Conservation (phyloP, 2,888 invertebrate species). For the Plagodis pulveraria region DNA sequence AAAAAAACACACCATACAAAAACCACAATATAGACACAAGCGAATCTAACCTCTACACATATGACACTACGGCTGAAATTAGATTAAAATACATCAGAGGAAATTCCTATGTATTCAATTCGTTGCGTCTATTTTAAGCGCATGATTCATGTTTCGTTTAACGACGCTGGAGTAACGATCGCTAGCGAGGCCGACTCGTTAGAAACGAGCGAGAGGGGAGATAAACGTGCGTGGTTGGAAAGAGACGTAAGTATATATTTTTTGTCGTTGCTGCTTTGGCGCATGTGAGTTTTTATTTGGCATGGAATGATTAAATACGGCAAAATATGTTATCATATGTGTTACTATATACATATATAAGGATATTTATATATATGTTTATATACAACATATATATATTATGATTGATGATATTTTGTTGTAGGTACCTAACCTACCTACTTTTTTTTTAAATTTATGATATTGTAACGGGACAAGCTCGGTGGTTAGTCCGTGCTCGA, state of each 20-base stretch:
- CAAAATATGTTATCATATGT: neutral
- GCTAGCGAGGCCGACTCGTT: conserved; percentile 10
- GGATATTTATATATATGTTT: no score
- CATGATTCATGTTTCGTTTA: conserved; percentile 28
- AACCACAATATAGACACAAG: conserved; percentile 2
- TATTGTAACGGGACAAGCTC: no score
- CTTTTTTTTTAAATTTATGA: no score
- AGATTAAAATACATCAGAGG: conserved; percentile 11
- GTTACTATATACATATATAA: no score
- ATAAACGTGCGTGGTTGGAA: conserved; percentile 4
- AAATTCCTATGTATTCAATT: conserved; percentile 9
- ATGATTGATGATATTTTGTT: no score
- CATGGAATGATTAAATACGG: neutral
- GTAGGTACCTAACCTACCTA: no score
- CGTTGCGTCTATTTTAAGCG: conserved; percentile 23
- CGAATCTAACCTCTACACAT: conserved; percentile 7
- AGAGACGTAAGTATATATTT: neutral
- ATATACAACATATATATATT: no score
- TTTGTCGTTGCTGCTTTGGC: no score
- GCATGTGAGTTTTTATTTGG: no score
- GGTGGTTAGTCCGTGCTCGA: no score
- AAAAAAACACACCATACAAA: conserved; percentile 11
- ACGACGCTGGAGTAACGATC: conserved; percentile 19
- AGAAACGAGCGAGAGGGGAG: conserved; percentile 13
- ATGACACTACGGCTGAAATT: conserved; percentile 10